Evolutionary conservation across 2,888 invertebrate species (phyloP).

Genomic region (Drosophila borborema): DNA sequence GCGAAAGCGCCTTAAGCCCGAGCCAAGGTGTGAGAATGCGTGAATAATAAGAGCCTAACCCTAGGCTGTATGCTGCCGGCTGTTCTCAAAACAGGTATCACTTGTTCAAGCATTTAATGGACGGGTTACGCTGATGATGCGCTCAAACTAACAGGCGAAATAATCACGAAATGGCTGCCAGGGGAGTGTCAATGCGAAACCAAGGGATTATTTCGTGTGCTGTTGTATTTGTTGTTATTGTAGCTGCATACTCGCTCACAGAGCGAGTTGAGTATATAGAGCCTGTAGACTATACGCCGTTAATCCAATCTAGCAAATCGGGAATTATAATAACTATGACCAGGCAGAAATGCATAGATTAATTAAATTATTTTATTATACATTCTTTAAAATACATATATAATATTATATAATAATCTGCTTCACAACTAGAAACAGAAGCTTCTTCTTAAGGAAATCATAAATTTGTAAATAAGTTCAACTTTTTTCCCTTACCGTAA

Average conservation of each 20-base stretch:
- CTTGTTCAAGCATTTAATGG: conserved; percentile 44
- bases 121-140: background rate
- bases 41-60: conserved; percentile 10
- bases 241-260: background rate
- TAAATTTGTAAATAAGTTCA: background rate
- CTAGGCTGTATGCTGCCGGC: background rate
- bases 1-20: background rate
- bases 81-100: conserved; percentile 53
- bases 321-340: too few relatives aligned
- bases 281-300: background rate
- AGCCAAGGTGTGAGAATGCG: conserved; percentile 3
- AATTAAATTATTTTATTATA: too few relatives aligned
- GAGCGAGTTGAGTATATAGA: background rate
- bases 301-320: background rate
- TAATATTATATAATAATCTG: too few relatives aligned
- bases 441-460: background rate
- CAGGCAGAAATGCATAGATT: too few relatives aligned
- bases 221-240: background rate
- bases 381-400: too few relatives aligned
- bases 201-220: conserved; percentile 18
- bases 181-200: conserved; percentile 27
- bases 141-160: conserved; percentile 22
- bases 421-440: too few relatives aligned
- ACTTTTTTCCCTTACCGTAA: background rate
- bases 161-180: conserved; percentile 43